These are phyloP conservation scores for Ceuthmochares aereus DNA, from an alignment of 2,113 vertebrate genomes.

Conservation along the genomic window DNA sequence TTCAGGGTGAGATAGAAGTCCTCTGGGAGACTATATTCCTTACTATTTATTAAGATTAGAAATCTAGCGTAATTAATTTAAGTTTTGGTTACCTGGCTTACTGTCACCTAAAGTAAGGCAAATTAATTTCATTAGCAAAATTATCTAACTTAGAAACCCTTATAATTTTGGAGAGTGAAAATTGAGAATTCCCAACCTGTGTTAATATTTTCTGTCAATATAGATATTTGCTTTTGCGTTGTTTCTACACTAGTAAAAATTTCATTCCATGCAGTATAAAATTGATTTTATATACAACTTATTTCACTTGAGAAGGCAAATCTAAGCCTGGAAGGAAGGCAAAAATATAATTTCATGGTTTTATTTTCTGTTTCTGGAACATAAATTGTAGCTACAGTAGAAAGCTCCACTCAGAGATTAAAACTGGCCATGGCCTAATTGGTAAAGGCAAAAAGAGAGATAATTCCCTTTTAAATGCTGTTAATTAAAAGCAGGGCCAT, in stretches of 20 bases:
- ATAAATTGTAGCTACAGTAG: not conserved
- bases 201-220: not conserved
- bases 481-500: slow-evolving; percentile 77
- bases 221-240: not conserved
- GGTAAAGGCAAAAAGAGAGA: slow-evolving; percentile 24
- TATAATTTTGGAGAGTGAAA: not conserved
- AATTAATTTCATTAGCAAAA: not conserved
- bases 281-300: not conserved
- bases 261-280: not conserved
- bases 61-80: not conserved
- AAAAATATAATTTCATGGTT: not conserved
- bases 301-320: not conserved
- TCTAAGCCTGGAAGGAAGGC: not conserved
- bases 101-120: not conserved
- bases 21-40: not conserved
- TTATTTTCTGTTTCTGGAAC: not conserved
- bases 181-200: not conserved
- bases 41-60: not conserved
- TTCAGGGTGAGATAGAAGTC: not conserved
- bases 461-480: slow-evolving; percentile 46
- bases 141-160: not conserved
- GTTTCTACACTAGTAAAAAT: not conserved
- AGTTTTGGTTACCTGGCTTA: not conserved
- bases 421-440: not conserved
- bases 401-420: not conserved